Base-by-base conservation (phyloP, 2,888 invertebrate species). In the Heteropelma amictum region DNA sequence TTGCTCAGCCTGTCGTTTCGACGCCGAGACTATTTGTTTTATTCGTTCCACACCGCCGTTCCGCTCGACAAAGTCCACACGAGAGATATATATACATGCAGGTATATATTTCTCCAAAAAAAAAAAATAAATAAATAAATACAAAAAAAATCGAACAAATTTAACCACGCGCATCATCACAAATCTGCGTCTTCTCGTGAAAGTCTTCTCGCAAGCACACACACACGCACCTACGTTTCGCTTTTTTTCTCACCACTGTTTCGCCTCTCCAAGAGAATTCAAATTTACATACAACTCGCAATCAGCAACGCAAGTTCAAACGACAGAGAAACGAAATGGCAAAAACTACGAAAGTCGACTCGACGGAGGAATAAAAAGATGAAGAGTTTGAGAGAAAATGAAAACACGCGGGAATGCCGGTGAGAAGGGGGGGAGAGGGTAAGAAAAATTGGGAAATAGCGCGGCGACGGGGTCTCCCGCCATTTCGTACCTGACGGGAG, bases 271-370 rank as follows among this genome's bases (percentile, higher is more conserved):
- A 26, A 45, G 23, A n/a, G n/a, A n/a, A 60, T 45, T 60, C 42
- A 49, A 70, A 53, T 58, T 56, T 56, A 77, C 73, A 68, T 51
- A 42, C 51, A 73, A 64, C 61, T 76, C 77, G n/a, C 79, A 81
- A 80, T 79, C 79, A 53, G 51, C 56, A 77, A 72, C 54, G 67
- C 51, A 68, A 77, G 72, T 71, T 68, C 67, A 75, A 77, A 63
- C 35, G 47, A 21, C 63, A 63, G 67, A 63, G 61, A 77, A 75
- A 77, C 61, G 63, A 74, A 68, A 80, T 51, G 58, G 74, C 42
- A 67, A 70, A 80, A 30, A 53, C n/a, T n/a, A n/a, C n/a, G n/a
- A n/a, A n/a, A n/a, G n/a, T n/a, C n/a, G n/a, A n/a, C n/a, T n/a
- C n/a, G n/a, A n/a, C n/a, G n/a, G n/a, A 38, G 23, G 72, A 77